phyloP scores from a whole-genome alignment of 2,888 invertebrate genomes.

The Loripinus fragilis region DNA sequence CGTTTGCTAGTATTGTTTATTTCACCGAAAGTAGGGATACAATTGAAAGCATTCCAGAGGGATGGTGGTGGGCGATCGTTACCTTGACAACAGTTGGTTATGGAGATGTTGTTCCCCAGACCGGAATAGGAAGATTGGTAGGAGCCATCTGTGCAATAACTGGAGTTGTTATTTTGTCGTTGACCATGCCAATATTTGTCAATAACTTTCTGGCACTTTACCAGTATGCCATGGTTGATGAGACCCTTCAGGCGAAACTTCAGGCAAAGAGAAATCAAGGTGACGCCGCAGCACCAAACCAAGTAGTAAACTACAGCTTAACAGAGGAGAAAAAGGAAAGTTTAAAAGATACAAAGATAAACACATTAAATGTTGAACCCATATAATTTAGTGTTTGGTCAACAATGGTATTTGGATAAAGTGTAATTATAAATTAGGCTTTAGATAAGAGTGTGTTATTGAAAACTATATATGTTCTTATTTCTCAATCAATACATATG shows the following conservation, averaged over 20 bases:
- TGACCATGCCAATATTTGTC: slow-evolving; percentile 61
- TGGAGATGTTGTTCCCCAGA: slow-evolving; percentile 58
- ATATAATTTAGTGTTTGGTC: no score
- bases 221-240: slow-evolving; percentile 50
- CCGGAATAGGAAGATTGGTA: slow-evolving; percentile 39
- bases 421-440: no score
- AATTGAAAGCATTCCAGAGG: slow-evolving; percentile 50
- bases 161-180: slow-evolving; percentile 56
- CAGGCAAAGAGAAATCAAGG: no score
- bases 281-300: not conserved
- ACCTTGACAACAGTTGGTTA: slow-evolving; percentile 66
- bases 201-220: slow-evolving; percentile 62
- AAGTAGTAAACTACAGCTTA: not conserved
- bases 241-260: slow-evolving; percentile 18
- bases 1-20: slow-evolving; percentile 51
- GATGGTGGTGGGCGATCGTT: slow-evolving; percentile 61
- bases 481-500: no score
- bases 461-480: no score
- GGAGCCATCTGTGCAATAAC: slow-evolving; percentile 47
- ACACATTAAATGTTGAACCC: not conserved
- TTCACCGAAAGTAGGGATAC: slow-evolving; percentile 44
- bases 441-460: no score
- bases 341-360: not conserved
- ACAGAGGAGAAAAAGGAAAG: not conserved
- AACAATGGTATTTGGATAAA: no score